Base-by-base conservation (phyloP, 2,888 invertebrate genomes). In the Lissocephala sabroskyi region DNA sequence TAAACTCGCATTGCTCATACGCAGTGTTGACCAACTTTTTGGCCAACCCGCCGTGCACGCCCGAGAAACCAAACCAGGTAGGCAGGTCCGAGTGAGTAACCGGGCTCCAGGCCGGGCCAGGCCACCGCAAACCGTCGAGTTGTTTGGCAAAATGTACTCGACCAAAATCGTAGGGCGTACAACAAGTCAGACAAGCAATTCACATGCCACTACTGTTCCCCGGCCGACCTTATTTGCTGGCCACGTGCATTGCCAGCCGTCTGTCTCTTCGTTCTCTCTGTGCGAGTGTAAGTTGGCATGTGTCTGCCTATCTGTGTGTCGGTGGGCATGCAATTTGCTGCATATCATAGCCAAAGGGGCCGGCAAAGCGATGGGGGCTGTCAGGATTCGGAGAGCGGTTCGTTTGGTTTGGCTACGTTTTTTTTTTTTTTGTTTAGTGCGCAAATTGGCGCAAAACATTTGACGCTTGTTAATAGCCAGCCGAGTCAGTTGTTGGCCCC, bases 101-200 rank as follows among this genome's bases (percentile, higher is more conserved):
- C n/a, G n/a, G n/a, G n/a, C n/a, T n/a, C n/a, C n/a, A n/a, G n/a
- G n/a, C n/a, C n/a, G n/a, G n/a, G n/a, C n/a, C n/a, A 17, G 41
- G n/a, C 16, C 41, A 4, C 11, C 17, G 48, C 41, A 44, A 28
- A 17, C 35, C 43, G 23, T 18, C 35, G 30, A 56, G 60, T 42
- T 50, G 58, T 56, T 23, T 58, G 42, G 41, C 45, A 37, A 45
- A 56, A 51, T 49, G 42, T 49, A 46, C 50, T 42, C 42, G 49
- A 48, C 58, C 49, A 49, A 49, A 51, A 43, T 50, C 54, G 45
- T 45, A 29, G 53, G 49, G 48, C 52, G 49, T 44, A 53, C 57
- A 49, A 56, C 63, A 59, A 52, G 58, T 58, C 56, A 63, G 71
- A 74, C 67, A 71, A 65, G 61, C 67, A 73, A 71, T 71, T 75